Evolutionary conservation across 1,140 invertebrate species (phyloP).

Genomic region (Brachionus calyciflorus): DNA sequence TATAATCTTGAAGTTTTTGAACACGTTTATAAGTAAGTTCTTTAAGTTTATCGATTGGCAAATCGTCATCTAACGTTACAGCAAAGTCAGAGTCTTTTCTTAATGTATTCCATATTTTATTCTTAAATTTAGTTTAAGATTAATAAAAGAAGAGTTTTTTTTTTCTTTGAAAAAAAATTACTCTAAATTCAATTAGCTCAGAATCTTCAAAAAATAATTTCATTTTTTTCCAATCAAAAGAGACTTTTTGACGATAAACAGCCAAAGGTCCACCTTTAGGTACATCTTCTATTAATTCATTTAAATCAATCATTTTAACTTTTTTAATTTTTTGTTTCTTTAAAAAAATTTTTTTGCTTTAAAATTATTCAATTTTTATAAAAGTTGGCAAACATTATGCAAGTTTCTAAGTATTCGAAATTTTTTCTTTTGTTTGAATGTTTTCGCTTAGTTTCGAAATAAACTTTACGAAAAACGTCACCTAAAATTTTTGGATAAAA

Average conservation of each 20-base stretch:
- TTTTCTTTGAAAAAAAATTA: conserved; percentile 67
- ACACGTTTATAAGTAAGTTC: conserved; percentile 51
- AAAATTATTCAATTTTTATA: no score
- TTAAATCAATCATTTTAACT: conserved; percentile 8
- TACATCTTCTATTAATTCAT: conserved; percentile 33
- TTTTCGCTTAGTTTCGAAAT: no score
- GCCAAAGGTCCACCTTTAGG: conserved; percentile 67
- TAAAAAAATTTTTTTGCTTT: no score
- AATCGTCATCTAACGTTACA: conserved; percentile 52
- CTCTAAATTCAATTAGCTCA: conserved; percentile 54
- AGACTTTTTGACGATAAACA: conserved; percentile 69
- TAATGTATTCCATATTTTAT: conserved; percentile 74
- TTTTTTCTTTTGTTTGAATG: no score
- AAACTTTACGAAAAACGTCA: no score
- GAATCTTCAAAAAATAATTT: conserved; percentile 71
- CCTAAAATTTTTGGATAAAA: no score
- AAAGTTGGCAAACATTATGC: no score
- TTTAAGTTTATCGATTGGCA: background rate
- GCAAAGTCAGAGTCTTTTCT: conserved; percentile 76
- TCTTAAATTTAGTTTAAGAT: conserved; percentile 61
- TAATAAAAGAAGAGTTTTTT: conserved; percentile 65
- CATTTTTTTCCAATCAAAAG: conserved; percentile 76
- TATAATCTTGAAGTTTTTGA: conserved; percentile 67
- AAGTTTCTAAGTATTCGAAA: no score
- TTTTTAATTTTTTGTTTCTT: no score